These are phyloP conservation scores for Hirundichthys speculiger DNA, from an alignment of 2,113 vertebrate species.

Conservation along the genomic window DNA sequence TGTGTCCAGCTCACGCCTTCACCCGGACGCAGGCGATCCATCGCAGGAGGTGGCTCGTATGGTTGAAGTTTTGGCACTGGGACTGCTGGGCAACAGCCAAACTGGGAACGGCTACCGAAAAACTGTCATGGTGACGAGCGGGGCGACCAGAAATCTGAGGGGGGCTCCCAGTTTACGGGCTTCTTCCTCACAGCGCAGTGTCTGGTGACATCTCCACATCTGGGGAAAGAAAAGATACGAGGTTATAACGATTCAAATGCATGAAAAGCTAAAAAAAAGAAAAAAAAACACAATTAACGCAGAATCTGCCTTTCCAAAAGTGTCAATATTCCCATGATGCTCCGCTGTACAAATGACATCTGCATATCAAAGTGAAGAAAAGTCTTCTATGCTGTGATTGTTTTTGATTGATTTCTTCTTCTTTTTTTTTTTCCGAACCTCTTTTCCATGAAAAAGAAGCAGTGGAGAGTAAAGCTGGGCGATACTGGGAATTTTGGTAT, in stretches of 20 bases:
- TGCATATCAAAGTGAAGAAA: conserved; percentile 78
- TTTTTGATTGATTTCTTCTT: conserved; percentile 44
- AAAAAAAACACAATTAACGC: conserved; percentile 67
- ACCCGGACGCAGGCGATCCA: conserved; percentile 78
- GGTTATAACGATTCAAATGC: conserved; percentile 19
- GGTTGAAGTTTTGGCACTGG: neutral
- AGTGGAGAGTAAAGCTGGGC: too few relatives aligned
- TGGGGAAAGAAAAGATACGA: conserved; percentile 67
- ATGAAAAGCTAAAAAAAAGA: conserved; percentile 3
- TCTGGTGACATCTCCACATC: conserved; percentile 70
- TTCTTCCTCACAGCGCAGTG: conserved; percentile 24
- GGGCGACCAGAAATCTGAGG: neutral
- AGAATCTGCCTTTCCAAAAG: conserved; percentile 62
- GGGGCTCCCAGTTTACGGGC: conserved; percentile 39
- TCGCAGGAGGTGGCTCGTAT: conserved; percentile 49
- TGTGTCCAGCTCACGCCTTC: conserved; percentile 84
- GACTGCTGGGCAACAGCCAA: neutral
- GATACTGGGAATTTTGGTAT: too few relatives aligned
- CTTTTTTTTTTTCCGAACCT: conserved; percentile 27
- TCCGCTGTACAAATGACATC: conserved; percentile 61
- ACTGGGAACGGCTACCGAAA: conserved; percentile 66
- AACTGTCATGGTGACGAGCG: conserved; percentile 46
- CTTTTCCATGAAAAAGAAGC: conserved; percentile 33
- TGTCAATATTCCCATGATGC: conserved; percentile 66
- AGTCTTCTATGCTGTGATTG: conserved; percentile 42